These are phyloP conservation scores for Drosophila saltans DNA, from an alignment of 1,140 invertebrate species.

Conservation along the genomic window DNA sequence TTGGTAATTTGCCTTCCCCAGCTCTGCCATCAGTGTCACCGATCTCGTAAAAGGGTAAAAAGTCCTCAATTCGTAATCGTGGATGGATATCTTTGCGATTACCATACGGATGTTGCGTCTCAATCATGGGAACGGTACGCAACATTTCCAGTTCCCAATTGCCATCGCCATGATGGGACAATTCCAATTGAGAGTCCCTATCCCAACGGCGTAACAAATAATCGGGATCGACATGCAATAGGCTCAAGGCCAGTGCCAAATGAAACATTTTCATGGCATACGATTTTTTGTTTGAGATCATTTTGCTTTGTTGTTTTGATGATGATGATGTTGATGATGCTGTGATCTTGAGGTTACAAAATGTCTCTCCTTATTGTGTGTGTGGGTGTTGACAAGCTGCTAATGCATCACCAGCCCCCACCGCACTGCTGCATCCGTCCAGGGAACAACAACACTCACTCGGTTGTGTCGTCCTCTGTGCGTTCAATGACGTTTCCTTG, in stretches of 20 bases:
- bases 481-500: conserved; percentile 79
- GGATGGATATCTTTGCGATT: conserved; percentile 88
- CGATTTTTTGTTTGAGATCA: conserved; percentile 89
- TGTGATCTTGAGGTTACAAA: conserved; percentile 35
- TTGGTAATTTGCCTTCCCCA: conserved; percentile 57
- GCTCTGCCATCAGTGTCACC: background rate
- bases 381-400: conserved; percentile 46
- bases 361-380: conserved; percentile 17
- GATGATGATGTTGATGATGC: background rate
- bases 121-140: conserved; percentile 84
- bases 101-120: conserved; percentile 86
- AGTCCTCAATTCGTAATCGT: conserved; percentile 86
- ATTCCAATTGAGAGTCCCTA: conserved; percentile 84
- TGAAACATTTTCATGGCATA: conserved; percentile 90
- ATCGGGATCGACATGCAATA: conserved; percentile 89
- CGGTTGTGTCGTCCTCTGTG: conserved; percentile 63
- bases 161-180: conserved; percentile 85
- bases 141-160: conserved; percentile 85
- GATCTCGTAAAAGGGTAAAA: conserved; percentile 84
- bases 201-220: conserved; percentile 84
- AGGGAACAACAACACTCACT: conserved; percentile 61
- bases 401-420: conserved; percentile 40
- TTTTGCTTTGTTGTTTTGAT: conserved; percentile 63
- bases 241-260: conserved; percentile 89
- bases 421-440: conserved; percentile 28